Percentiles rank a stretch among this genome's conserved stretches.
phyloP scores from a whole-genome alignment of 2,888 invertebrate species.

The Nudaria mundana region DNA sequence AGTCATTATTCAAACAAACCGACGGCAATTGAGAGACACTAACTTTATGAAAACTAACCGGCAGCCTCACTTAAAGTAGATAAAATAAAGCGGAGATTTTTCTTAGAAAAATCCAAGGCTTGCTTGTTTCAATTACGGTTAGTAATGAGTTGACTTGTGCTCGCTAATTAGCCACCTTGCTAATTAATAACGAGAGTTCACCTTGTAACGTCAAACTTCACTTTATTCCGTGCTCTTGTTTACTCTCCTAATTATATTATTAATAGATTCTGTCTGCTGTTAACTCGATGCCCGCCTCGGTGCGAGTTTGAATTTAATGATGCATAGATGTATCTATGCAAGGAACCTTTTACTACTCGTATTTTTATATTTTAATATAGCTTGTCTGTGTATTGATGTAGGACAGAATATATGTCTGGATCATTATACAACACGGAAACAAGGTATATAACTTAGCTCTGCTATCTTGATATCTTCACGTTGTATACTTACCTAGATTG shows the following conservation, averaged over 20 bases:
- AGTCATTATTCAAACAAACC: too few species aligned
- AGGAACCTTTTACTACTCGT: too few species aligned
- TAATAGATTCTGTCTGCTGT: constrained; percentile 30
- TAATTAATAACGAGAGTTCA: constrained; percentile 72
- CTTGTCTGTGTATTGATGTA: too few species aligned
- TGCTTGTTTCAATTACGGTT: constrained; percentile 71
- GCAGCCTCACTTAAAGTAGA: constrained; percentile 32
- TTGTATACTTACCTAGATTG: too few species aligned
- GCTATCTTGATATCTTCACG: too few species aligned
- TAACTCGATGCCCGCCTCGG: background rate
- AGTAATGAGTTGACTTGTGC: constrained; percentile 73
- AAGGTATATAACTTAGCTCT: too few species aligned
- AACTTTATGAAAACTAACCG: too few species aligned
- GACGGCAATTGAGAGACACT: too few species aligned
- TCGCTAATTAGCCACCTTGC: constrained; percentile 72
- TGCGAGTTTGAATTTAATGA: constrained; percentile 2
- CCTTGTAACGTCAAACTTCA: constrained; percentile 57
- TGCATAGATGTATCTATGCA: constrained; percentile 1
- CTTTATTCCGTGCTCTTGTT: constrained; percentile 56
- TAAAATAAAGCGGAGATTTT: constrained; percentile 58
- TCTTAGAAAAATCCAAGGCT: constrained; percentile 60
- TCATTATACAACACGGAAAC: too few species aligned
- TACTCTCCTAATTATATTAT: constrained; percentile 45
- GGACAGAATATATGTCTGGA: too few species aligned
- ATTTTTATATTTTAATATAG: too few species aligned